Base-by-base conservation (phyloP, 53 echinoderm and acorn worm genomes). In the Holothuria scabra region DNA sequence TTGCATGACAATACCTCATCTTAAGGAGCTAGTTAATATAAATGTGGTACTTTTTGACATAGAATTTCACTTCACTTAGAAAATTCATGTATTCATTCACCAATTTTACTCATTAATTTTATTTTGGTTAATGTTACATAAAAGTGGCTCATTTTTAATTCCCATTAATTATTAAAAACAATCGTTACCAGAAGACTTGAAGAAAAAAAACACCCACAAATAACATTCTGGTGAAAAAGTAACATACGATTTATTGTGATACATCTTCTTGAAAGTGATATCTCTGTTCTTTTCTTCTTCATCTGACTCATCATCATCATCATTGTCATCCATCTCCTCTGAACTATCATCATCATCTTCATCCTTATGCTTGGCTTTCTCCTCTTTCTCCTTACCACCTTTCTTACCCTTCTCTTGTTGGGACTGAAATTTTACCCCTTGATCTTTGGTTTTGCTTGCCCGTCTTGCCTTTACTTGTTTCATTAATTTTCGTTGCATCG, bases 211-310 rank as follows among this genome's bases (percentile, higher is more conserved):
- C 48, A 12, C 48, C 48, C 14, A 1, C 12, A 1, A 8, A 48
- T 10, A 8, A 48, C 12, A 48, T 12, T n/a, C 0, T 20, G 9
- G 23, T 25, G 35, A 20, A 66, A 66, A n/a, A 19, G 35, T 14
- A 20, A 87, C 89, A 90, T 85, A 97, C 97, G 90, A 86, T 86
- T 92, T 97, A 60, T 97, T 97, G 69, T 90, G 92, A 78, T 61
- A 83, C 94, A 92, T 94, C 79, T 90, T 93, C 86, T 88, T 93
- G 83, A 97, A 94, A 10, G 89, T 88, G 20, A 85, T 86, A 37
- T 92, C 90, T 48, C 70, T 82, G 41, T 85, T 65, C 22, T 74
- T 80, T 57, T 93, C 90, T 28, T 72, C 65, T 65, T 65, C 66
- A 67, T 84, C 34, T 59, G n/a, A n/a, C n/a, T 57, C 33, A n/a